Conservation (phyloP, 2,888 invertebrate species). For the Strigamia crassipes region DNA sequence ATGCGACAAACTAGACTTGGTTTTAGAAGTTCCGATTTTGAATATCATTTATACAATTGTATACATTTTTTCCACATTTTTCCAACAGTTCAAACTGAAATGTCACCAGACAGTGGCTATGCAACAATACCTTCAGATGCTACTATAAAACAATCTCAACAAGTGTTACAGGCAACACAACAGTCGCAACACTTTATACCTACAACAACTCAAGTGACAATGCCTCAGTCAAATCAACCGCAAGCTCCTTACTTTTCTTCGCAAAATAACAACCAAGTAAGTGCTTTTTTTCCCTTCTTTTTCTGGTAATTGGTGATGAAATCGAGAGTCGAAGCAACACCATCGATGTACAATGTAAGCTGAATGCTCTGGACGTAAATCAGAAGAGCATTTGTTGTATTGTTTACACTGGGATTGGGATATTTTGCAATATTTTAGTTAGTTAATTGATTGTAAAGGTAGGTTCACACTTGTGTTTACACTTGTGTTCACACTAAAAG, state of each 20-base stretch:
- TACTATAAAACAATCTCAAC: constrained; percentile 46
- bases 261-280: constrained; percentile 17
- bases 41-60: neutral
- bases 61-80: neutral
- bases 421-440: too few species aligned
- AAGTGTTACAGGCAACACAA: constrained; percentile 43
- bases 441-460: too few species aligned
- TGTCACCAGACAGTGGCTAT: constrained; percentile 55
- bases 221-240: constrained; percentile 8
- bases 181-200: constrained; percentile 29
- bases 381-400: too few species aligned
- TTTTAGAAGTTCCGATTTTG: neutral
- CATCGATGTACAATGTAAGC: too few species aligned
- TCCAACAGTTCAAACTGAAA: constrained; percentile 17
- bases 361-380: too few species aligned
- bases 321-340: too few species aligned
- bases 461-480: too few species aligned
- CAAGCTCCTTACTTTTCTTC: constrained; percentile 29
- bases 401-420: too few species aligned
- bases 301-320: too few species aligned
- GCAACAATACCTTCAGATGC: constrained; percentile 55
- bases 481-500: too few species aligned
- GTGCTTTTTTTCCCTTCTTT: neutral
- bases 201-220: constrained; percentile 26
- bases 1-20: too few species aligned